These are phyloP conservation scores for Pyrgus malvae DNA, from an alignment of 2,888 invertebrate genomes.

Conservation along the genomic window DNA sequence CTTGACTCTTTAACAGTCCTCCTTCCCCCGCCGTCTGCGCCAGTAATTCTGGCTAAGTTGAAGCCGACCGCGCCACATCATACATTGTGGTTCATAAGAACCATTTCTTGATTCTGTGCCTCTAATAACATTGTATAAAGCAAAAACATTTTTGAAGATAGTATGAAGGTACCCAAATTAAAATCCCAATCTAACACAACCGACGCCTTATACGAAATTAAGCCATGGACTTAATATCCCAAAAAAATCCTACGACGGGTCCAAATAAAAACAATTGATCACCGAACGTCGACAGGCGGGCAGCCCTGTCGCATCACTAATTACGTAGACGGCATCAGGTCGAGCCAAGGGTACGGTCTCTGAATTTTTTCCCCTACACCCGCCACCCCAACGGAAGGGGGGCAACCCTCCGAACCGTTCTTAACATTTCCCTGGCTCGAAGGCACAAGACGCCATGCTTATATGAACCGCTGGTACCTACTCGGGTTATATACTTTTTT, in stretches of 20 bases:
- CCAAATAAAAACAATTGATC: constrained; percentile 31
- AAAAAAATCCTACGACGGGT: constrained; percentile 8
- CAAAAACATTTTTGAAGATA: too few relatives aligned
- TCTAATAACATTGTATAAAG: too few relatives aligned
- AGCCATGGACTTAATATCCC: background rate
- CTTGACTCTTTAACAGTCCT: too few relatives aligned
- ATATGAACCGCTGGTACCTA: constrained; percentile 73
- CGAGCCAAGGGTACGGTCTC: constrained; percentile 75
- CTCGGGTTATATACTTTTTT: constrained; percentile 78
- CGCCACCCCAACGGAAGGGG: constrained; percentile 62
- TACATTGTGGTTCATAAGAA: too few relatives aligned
- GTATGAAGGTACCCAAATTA: too few relatives aligned
- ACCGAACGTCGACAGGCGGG: constrained; percentile 51
- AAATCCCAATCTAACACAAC: too few relatives aligned
- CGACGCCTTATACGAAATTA: background rate
- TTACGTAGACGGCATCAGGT: constrained; percentile 76
- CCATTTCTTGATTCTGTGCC: too few relatives aligned
- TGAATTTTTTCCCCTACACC: constrained; percentile 73
- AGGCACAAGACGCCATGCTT: constrained; percentile 73
- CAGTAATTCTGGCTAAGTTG: too few relatives aligned
- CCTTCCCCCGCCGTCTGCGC: too few relatives aligned
- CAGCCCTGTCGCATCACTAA: constrained; percentile 74
- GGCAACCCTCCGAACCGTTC: constrained; percentile 75
- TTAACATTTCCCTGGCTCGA: constrained; percentile 78
- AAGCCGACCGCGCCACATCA: too few relatives aligned